Conservation (phyloP, 2,888 invertebrate species). For the Cerastis leucographa region DNA sequence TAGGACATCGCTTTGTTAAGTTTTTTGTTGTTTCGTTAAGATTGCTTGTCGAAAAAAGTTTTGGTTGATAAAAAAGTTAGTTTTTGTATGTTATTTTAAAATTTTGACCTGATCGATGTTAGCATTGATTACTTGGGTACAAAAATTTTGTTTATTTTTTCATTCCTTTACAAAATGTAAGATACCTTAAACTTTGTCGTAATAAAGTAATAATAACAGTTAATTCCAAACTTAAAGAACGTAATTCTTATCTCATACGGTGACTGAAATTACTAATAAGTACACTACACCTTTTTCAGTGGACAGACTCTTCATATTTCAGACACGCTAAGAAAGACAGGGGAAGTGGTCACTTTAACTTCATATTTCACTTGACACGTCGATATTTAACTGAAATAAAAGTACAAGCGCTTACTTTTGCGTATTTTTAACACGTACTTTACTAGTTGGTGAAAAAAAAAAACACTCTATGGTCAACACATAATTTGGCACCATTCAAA, state of each 20-base stretch:
- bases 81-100: not conserved
- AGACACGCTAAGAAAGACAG: not conserved
- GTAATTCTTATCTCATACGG: not conserved
- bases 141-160: not conserved
- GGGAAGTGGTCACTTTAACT: not conserved
- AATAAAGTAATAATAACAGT: not conserved
- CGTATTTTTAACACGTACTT: slow-evolving; percentile 4
- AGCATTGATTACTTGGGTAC: not conserved
- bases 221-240: not conserved
- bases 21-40: slow-evolving; percentile 26
- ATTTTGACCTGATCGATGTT: not conserved
- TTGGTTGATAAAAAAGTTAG: not conserved
- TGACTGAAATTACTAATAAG: not conserved
- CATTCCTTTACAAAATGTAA: not conserved
- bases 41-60: slow-evolving; percentile 1
- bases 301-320: not conserved
- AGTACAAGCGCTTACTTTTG: not conserved
- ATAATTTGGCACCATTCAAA: slow-evolving; percentile 36
- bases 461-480: slow-evolving; percentile 25
- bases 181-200: not conserved
- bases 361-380: not conserved
- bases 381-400: not conserved
- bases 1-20: slow-evolving; percentile 48
- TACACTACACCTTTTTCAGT: not conserved
- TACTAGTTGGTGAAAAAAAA: not conserved